phyloP scores from a whole-genome alignment of 2,888 invertebrate genomes.

The Hetaerina titia region DNA sequence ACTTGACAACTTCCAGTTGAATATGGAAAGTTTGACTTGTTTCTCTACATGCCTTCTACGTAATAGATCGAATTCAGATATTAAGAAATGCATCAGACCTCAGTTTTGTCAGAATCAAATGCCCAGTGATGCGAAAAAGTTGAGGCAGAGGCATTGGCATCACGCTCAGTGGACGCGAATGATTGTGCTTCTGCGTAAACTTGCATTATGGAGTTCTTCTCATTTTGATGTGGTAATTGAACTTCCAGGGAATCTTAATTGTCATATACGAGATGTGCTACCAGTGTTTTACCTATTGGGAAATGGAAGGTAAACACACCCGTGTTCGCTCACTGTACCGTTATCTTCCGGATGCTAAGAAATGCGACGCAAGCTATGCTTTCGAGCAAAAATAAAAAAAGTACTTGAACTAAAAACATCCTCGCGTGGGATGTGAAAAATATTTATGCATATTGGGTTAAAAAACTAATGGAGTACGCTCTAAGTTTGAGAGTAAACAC shows the following conservation, averaged over 20 bases:
- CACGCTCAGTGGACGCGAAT: background rate
- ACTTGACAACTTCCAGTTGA: no score
- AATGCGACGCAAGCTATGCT: background rate
- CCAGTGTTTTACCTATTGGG: background rate
- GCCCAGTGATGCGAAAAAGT: background rate
- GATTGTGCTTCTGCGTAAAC: background rate
- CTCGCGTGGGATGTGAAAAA: background rate
- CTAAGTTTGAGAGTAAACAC: constrained; percentile 6
- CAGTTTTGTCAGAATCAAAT: background rate
- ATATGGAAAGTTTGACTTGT: no score
- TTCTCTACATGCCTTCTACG: no score
- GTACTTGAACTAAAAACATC: background rate
- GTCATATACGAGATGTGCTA: background rate
- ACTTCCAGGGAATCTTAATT: background rate
- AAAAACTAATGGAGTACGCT: background rate
- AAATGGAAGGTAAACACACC: constrained; percentile 24
- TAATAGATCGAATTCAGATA: no score
- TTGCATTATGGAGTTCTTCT: background rate
- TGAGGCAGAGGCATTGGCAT: background rate
- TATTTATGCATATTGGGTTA: constrained; percentile 4
- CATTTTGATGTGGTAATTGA: background rate
- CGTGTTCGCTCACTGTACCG: background rate
- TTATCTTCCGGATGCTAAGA: background rate
- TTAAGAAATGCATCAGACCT: background rate
- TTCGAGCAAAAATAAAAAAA: background rate